A percentile compares a stretch with the other conserved stretches of the same genome.
Conservation (phyloP, 2,888 invertebrate genomes). For the Ischnura elegans region DNA sequence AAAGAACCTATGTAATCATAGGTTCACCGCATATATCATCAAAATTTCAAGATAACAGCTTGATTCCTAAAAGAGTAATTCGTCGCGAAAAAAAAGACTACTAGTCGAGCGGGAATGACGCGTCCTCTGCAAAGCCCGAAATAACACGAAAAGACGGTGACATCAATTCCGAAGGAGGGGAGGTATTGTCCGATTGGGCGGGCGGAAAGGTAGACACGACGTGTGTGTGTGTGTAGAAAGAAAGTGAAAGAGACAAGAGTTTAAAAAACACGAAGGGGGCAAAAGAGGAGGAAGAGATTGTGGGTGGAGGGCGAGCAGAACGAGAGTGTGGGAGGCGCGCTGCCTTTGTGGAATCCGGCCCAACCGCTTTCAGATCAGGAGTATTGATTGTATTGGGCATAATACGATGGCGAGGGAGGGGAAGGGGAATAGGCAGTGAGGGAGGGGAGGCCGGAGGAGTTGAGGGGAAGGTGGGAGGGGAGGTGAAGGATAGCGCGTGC, state of each 20-base stretch:
- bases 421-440: not conserved
- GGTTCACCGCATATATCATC: too few relatives aligned
- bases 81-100: too few relatives aligned
- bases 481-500: not conserved
- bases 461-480: not conserved
- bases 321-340: not conserved
- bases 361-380: slow-evolving; percentile 55
- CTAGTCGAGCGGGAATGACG: too few relatives aligned
- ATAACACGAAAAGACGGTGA: too few relatives aligned
- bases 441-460: not conserved
- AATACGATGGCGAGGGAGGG: slow-evolving; percentile 7
- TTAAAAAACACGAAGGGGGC: not conserved
- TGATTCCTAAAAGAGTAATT: too few relatives aligned
- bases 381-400: slow-evolving; percentile 63
- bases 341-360: slow-evolving; percentile 57
- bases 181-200: too few relatives aligned
- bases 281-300: not conserved
- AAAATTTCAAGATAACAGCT: too few relatives aligned
- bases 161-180: too few relatives aligned
- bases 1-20: too few relatives aligned
- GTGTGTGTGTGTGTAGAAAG: not conserved
- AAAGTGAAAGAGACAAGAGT: not conserved
- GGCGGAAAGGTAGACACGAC: too few relatives aligned
- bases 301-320: not conserved
- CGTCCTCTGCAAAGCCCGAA: too few relatives aligned